A percentile compares a stretch with the other conserved stretches of the same genome.
These are phyloP conservation scores for Trissoscelio sp. DNA, from an alignment of 2,888 invertebrate genomes.

Conservation along the genomic window DNA sequence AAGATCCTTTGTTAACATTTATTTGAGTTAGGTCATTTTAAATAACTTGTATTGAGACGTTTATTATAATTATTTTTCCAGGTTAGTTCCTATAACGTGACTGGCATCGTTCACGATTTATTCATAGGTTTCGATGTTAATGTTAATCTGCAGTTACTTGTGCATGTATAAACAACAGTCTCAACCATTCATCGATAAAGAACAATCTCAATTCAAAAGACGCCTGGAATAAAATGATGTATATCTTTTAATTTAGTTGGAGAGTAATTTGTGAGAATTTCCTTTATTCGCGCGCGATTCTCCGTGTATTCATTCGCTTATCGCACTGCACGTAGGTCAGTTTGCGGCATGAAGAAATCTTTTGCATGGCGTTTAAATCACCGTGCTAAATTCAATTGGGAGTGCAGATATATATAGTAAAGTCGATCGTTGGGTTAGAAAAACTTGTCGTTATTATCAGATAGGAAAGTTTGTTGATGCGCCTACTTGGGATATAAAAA, in stretches of 20 bases:
- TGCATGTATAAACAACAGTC: slow-evolving; percentile 43
- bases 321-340: slow-evolving; percentile 31
- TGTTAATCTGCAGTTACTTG: slow-evolving; percentile 57
- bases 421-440: not conserved
- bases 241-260: slow-evolving; percentile 65
- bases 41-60: too few species aligned
- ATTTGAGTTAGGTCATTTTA: too few species aligned
- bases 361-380: slow-evolving; percentile 1
- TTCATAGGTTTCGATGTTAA: slow-evolving; percentile 61
- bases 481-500: not conserved
- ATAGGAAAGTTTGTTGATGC: slow-evolving; percentile 20
- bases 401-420: slow-evolving; percentile 4
- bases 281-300: slow-evolving; percentile 31
- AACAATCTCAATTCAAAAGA: slow-evolving; percentile 54
- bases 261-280: slow-evolving; percentile 64
- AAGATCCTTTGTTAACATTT: too few species aligned
- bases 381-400: slow-evolving; percentile 10
- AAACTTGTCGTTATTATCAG: slow-evolving; percentile 1
- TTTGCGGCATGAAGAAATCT: slow-evolving; percentile 10
- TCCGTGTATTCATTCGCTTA: slow-evolving; percentile 12
- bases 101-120: slow-evolving; percentile 7
- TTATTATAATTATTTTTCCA: slow-evolving; percentile 25
- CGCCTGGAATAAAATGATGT: slow-evolving; percentile 46
- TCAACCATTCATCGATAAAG: slow-evolving; percentile 58
- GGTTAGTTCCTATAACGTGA: slow-evolving; percentile 21